phyloP scores from a whole-genome alignment of 2,113 vertebrate species.

The Stercorarius parasiticus region DNA sequence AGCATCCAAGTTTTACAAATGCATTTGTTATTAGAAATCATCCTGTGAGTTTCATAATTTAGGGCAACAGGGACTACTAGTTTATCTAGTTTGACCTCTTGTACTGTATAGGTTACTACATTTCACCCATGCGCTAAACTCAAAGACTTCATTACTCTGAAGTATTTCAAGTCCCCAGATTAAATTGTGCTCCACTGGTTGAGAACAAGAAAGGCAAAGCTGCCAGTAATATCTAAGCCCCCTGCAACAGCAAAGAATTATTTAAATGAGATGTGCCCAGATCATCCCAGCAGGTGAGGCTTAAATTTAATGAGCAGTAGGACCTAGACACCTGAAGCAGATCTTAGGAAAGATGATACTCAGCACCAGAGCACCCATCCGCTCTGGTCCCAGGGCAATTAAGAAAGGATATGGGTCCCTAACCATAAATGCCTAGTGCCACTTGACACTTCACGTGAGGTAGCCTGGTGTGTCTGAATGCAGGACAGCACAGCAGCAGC shows the following conservation, averaged over 20 bases:
- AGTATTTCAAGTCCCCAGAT: neutral
- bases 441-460: neutral
- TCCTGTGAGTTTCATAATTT: neutral
- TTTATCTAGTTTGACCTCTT: neutral
- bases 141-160: slow-evolving; percentile 9
- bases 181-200: neutral
- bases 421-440: neutral
- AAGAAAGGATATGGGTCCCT: neutral
- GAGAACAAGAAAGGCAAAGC: slow-evolving; percentile 18
- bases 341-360: neutral
- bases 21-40: slow-evolving; percentile 14
- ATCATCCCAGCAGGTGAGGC: neutral
- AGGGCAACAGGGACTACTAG: neutral
- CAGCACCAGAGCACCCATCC: neutral
- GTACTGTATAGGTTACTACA: neutral
- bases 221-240: neutral
- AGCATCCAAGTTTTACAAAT: neutral
- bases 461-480: neutral
- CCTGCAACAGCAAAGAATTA: neutral
- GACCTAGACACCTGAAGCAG: neutral
- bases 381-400: neutral
- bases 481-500: neutral
- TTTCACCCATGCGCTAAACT: neutral
- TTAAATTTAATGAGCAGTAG: slow-evolving; percentile 24
- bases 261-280: neutral